These are phyloP conservation scores for Alauda arvensis DNA, from an alignment of 2,797 vertebrate species.

Conservation along the genomic window DNA sequence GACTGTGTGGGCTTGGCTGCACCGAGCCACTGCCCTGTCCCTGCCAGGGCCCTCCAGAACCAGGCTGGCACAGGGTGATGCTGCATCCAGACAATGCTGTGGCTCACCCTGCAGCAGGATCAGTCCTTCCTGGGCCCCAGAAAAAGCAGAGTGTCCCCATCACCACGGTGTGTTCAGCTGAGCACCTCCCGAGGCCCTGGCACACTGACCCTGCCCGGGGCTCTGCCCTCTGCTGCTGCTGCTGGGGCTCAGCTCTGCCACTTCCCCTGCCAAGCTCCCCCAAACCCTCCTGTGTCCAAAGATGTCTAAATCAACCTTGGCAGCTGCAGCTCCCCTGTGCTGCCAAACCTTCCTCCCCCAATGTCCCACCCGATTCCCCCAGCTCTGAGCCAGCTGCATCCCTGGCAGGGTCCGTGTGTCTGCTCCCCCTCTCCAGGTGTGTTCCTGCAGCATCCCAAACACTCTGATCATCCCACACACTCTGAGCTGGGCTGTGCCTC, in stretches of 20 bases:
- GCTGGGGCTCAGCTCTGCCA: background rate
- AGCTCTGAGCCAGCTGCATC: background rate
- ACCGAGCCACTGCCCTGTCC: background rate
- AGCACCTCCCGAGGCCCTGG: background rate
- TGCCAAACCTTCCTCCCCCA: background rate
- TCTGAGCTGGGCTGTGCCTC: background rate
- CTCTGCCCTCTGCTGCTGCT: background rate
- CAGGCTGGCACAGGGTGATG: background rate
- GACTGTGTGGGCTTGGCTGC: background rate
- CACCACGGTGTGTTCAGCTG: background rate
- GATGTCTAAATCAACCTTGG: background rate
- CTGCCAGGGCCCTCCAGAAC: background rate
- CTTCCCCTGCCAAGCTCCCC: background rate
- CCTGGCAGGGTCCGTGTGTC: background rate
- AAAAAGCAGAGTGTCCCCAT: background rate
- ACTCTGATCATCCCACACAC: background rate
- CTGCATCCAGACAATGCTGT: background rate
- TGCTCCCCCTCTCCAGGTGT: background rate
- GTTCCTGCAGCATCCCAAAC: background rate
- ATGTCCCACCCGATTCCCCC: background rate
- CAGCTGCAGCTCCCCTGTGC: background rate
- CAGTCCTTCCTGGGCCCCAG: background rate
- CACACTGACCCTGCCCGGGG: background rate
- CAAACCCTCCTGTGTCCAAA: background rate
- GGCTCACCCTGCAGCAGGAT: background rate